These are phyloP conservation scores for Elanoides forficatus DNA, from an alignment of 2,113 vertebrate species.

Conservation along the genomic window DNA sequence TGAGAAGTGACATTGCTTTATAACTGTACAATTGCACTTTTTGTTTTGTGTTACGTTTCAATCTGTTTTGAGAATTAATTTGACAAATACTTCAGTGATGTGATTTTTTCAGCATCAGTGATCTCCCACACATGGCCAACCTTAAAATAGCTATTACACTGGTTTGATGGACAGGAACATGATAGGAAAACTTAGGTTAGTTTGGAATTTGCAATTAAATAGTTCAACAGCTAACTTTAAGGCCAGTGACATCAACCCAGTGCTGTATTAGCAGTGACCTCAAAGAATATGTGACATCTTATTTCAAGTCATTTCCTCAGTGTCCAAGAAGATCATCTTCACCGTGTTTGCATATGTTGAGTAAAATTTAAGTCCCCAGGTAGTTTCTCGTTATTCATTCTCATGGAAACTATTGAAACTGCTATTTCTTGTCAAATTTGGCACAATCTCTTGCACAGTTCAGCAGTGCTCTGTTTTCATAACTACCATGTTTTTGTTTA, in stretches of 20 bases:
- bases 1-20: neutral
- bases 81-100: neutral
- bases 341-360: neutral
- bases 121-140: neutral
- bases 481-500: neutral
- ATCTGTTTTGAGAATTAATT: neutral
- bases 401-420: neutral
- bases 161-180: neutral
- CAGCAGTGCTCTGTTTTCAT: neutral
- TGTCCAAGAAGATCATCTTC: neutral
- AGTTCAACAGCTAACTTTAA: neutral
- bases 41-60: neutral
- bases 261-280: neutral
- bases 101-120: neutral
- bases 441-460: neutral
- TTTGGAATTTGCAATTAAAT: conserved; percentile 14
- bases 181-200: neutral
- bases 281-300: neutral
- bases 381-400: neutral
- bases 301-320: neutral
- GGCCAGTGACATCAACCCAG: neutral
- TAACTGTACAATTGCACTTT: neutral
- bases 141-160: neutral
- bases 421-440: neutral
- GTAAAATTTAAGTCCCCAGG: neutral